Base-by-base conservation (phyloP, 2,888 invertebrate genomes). In the Cryptocephalus primarius region DNA sequence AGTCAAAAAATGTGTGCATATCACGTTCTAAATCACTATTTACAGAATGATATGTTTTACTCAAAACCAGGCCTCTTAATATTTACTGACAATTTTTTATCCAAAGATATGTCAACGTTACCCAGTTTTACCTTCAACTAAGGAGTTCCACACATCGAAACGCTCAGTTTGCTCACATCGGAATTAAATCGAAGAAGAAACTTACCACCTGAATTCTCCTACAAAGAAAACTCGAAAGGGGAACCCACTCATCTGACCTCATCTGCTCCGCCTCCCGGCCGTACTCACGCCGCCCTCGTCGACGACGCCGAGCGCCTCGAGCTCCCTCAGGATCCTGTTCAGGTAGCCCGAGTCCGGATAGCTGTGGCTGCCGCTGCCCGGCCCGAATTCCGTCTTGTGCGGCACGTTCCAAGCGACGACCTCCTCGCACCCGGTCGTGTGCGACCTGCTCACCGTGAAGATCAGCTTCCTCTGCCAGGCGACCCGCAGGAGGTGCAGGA, bases 381-480 rank as follows among this genome's bases (percentile, higher is more conserved):
- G 74, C 46, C 80, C 81, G 31, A 80, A 72, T 67, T 85, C 82
- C 48, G 89, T 89, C 70, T 89, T 89, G 66, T 90, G 90, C 61
- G 89, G 89, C 50, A 90, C 85, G 65, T 88, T 88, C 95, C 95
- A 95, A 40, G 90, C 83, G 46, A 94, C 88, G 49, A 91, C 89
- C 72, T 93, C 88, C 65, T 88, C 85, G 57, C 87, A 82, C 0
- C 93, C 94, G 0, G 93, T 93, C 1, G 94, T 95, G 48, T 83
- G 82, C 1, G 92, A 93, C 40, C 86, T n/a, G 46, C 88, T 84
- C 54, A 95, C 84, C 0, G 88, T 85, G 73, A 95, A 95, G 57
- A 90, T 79, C 54, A 85, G 69, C 49, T 88, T 80, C 11, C 88
- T 77, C 63, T 88, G 85, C 78, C 93, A 95, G 31, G 90, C 91